Evolutionary conservation across 2,113 vertebrate genomes (phyloP).

Genomic region (Dicerorhinus sumatrensis): DNA sequence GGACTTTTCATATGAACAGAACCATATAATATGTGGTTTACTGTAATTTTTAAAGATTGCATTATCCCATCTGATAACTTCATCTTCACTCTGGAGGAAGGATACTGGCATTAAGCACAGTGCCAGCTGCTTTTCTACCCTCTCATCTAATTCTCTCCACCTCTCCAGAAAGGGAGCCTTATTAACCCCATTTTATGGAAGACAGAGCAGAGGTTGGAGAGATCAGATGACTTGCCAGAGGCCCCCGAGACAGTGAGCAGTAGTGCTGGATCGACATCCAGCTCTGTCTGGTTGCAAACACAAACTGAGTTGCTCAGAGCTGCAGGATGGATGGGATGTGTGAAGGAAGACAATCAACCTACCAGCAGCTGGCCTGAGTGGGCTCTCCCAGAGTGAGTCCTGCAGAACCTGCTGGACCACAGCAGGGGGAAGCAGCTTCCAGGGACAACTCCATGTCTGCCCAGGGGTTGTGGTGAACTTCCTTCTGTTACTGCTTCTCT

Average conservation of each 20-base stretch:
- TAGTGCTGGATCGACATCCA: rapidly evolving
- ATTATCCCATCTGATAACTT: neutral
- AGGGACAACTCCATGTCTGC: rapidly evolving
- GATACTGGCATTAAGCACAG: no score
- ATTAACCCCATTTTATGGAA: neutral
- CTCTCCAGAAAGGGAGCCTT: neutral
- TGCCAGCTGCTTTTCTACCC: neutral
- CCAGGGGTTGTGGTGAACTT: neutral
- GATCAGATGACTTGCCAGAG: neutral
- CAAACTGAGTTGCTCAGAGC: neutral
- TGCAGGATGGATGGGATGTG: rapidly evolving
- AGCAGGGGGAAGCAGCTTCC: neutral
- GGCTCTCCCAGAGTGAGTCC: neutral
- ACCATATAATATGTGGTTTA: neutral
- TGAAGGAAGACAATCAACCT: rapidly evolving
- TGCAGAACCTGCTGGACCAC: constrained; percentile 31
- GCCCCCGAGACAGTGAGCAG: rapidly evolving
- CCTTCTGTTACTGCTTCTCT: neutral
- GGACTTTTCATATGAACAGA: neutral
- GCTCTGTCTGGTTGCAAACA: neutral
- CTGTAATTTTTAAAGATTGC: neutral
- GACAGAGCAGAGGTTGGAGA: neutral
- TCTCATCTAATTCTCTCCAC: neutral
- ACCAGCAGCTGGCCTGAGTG: neutral
- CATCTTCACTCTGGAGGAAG: neutral